Conservation (phyloP, 2,888 invertebrate species). For the Himalopsyche anomala region DNA sequence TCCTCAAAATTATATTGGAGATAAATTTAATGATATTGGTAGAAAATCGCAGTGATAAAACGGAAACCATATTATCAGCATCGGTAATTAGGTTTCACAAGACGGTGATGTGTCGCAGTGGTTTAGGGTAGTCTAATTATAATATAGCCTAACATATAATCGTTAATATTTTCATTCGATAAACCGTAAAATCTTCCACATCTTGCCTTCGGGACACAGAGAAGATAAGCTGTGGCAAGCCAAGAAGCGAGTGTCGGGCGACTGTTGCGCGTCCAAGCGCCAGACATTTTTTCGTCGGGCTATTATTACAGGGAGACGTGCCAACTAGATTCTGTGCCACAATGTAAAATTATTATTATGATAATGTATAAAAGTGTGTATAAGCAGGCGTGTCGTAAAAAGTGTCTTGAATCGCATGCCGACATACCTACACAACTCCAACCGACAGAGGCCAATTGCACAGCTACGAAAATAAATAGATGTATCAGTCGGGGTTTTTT, state of each 20-base stretch:
- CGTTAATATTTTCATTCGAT: too few relatives aligned
- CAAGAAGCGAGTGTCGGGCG: background rate
- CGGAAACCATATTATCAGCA: too few relatives aligned
- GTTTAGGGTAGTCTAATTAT: too few relatives aligned
- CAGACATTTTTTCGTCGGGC: constrained; percentile 16
- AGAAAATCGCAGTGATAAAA: too few relatives aligned
- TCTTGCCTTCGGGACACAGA: background rate
- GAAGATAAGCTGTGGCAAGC: background rate
- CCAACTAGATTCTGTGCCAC: constrained; percentile 30
- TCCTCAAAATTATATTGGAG: too few relatives aligned
- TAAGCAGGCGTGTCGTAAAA: background rate
- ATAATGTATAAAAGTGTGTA: constrained; percentile 5
- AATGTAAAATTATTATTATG: constrained; percentile 13
- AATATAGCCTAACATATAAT: too few relatives aligned
- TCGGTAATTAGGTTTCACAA: too few relatives aligned
- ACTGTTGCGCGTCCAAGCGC: constrained; percentile 34
- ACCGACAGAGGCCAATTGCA: background rate
- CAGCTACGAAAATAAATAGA: background rate
- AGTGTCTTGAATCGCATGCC: background rate
- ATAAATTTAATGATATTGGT: too few relatives aligned
- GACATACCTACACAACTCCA: background rate
- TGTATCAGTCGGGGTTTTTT: too few relatives aligned
- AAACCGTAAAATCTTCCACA: background rate
- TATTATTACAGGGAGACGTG: constrained; percentile 30
- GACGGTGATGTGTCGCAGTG: too few relatives aligned